Base-by-base conservation (phyloP, 2,888 invertebrate species). In the Seira ritae region DNA sequence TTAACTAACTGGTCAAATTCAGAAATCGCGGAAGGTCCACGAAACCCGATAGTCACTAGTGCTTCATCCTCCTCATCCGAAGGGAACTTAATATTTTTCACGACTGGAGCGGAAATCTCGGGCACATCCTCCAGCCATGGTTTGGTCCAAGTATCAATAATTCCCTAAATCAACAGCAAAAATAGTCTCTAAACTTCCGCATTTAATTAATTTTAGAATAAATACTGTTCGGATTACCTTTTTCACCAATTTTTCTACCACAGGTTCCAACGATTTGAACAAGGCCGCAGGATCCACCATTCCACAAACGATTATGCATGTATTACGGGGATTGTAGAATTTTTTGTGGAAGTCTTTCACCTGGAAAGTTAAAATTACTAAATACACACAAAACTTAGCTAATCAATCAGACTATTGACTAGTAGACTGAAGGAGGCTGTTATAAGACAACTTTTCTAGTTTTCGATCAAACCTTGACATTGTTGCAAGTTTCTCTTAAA, bases 281-380 rank as follows among this genome's bases (percentile, higher is more conserved):
- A 97, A 94, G 89, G 95, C 94, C 15, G 93, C 92, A 0, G 94
- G 93, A 68, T 94, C 93, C 19, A 97, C 94, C 91, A 95, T 94
- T 0, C 97, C 97, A 15, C 95, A 94, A 73, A 97, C 94, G 75
- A 97, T 94, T 1, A 97, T 92, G 84, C 95, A 95, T 80, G 97
- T 91, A 91, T 98, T 98, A 91, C 97, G 96, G 0, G 97, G 94
- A 22, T 96, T 93, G 91, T 98, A 98, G 91, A 96, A 97, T 84
- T 95, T 93, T 89, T 94, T 94, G 90, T 98, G 97, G 90, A 95
- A 98, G 15, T 93, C 92, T 87, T 93, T 93, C 4, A 96, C 94
- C 95, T 95, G 89, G 23, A n/a, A n/a, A n/a, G n/a, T 42, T 66
- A 19, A 4, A 62, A 65, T 19, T 60, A 68, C 17, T 17, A 8